Conservation (phyloP, 2,888 invertebrate genomes). For the Theretra japonica region DNA sequence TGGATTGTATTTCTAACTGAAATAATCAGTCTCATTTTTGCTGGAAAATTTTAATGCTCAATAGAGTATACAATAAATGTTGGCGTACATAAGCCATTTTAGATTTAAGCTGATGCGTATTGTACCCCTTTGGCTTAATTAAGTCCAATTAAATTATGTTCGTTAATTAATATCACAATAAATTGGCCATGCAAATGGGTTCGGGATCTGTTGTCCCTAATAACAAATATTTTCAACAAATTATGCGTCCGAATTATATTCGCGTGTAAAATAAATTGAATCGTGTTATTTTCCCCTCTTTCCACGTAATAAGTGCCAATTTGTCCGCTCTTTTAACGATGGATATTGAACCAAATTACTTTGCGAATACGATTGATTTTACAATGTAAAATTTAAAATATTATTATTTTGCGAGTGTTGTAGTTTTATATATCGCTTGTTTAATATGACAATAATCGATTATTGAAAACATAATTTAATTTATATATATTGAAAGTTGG, state of each 20-base stretch:
- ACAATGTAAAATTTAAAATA: background rate
- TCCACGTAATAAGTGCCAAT: conserved; percentile 13
- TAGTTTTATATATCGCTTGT: background rate
- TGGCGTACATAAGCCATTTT: too few species aligned
- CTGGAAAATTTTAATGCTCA: too few species aligned
- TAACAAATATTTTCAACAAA: conserved; percentile 8
- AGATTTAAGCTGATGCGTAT: too few species aligned
- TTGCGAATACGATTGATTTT: background rate
- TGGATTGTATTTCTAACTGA: too few species aligned
- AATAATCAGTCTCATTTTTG: too few species aligned
- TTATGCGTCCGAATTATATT: conserved; percentile 2
- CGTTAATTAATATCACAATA: background rate
- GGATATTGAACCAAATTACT: background rate
- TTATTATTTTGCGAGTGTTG: background rate
- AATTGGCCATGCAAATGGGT: background rate
- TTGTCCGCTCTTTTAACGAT: background rate
- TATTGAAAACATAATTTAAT: background rate
- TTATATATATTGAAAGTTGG: conserved; percentile 3
- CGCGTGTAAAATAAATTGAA: conserved; percentile 22
- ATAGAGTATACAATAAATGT: too few species aligned
- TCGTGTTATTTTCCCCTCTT: conserved; percentile 1
- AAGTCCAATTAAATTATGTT: background rate
- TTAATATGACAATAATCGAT: background rate
- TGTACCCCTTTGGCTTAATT: background rate
- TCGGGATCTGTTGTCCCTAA: too few species aligned